Evolutionary conservation across 2,797 vertebrate genomes (phyloP), one percentile per base, ranked within the genome.

Genomic region (Poecilia velifera): DNA sequence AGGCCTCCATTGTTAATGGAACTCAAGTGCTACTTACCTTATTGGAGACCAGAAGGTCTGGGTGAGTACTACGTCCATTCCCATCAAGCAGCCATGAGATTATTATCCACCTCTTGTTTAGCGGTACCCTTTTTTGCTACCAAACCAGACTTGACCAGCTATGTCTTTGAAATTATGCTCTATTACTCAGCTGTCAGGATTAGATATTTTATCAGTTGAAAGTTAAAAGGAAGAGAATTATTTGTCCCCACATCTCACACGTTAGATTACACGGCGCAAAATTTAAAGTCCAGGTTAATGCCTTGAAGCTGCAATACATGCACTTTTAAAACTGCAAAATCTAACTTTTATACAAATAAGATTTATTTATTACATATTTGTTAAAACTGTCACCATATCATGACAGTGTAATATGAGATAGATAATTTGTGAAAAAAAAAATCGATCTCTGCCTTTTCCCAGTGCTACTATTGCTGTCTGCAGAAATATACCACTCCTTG

Each of bases 1-100:
- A 99, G 87, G 96, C 94, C 64, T 98, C 97, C 93, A 94, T 99
- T 1, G 97, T 99, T 84, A 98, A 97, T 0, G 98, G 98, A 83
- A 99, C 96, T 28, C 98, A 99, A 94, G 97, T 98, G 93, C 95
- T 99, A 83, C 96, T 99, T 85, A 98, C 97, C 1, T 92, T 99
- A 94, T 92, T 99, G 93, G 98, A 99, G 89, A 97, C 96, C 0
- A 94, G 98, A 93, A 97, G 98, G 93, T 94, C 96, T 36, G 97
- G 97, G 98, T 99, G 89, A 97, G 97, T 93, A 20, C 16, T 46
- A 72, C 7, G 45, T 73, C 5, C 25, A 0, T 1, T 12, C 16
- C 74, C 4, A 49, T 18, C 49, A 47, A 34, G 22, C 18, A 51
- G 20, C 47, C 20, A 36, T 7, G 31, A 9, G 46, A 22, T 25